phyloP scores from a whole-genome alignment of 1,140 invertebrate genomes.

The Plodia interpunctella region DNA sequence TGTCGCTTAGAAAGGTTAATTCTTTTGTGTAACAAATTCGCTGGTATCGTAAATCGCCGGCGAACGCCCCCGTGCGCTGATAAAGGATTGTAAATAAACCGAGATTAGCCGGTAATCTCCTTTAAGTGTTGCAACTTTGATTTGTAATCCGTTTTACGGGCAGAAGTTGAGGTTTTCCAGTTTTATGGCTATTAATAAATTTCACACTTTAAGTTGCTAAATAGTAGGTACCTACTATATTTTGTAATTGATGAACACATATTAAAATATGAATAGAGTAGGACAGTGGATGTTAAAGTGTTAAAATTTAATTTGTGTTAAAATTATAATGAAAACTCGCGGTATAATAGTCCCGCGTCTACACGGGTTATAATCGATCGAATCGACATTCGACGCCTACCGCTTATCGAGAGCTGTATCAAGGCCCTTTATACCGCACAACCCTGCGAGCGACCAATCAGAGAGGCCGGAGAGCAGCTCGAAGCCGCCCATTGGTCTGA shows the following conservation, averaged over 20 bases:
- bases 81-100: constrained; percentile 69
- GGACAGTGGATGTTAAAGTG: neutral
- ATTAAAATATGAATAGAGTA: neutral
- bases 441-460: constrained; percentile 57
- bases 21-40: constrained; percentile 53
- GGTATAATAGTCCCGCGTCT: constrained; percentile 16
- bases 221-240: no score
- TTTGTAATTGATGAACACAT: neutral
- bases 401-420: constrained; percentile 70
- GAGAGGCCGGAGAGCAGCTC: constrained; percentile 27
- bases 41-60: constrained; percentile 53
- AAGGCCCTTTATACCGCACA: constrained; percentile 60
- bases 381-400: constrained; percentile 63
- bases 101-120: constrained; percentile 51
- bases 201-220: neutral
- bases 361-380: constrained; percentile 62
- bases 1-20: constrained; percentile 65
- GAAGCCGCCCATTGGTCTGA: constrained; percentile 59
- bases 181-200: constrained; percentile 20
- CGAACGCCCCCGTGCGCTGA: constrained; percentile 49
- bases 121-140: constrained; percentile 48
- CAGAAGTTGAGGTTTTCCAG: constrained; percentile 26
- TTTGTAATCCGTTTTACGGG: constrained; percentile 38
- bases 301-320: no score
- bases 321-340: neutral